Conservation (phyloP, 1,140 invertebrate species). For the Hormaphis cornu region DNA sequence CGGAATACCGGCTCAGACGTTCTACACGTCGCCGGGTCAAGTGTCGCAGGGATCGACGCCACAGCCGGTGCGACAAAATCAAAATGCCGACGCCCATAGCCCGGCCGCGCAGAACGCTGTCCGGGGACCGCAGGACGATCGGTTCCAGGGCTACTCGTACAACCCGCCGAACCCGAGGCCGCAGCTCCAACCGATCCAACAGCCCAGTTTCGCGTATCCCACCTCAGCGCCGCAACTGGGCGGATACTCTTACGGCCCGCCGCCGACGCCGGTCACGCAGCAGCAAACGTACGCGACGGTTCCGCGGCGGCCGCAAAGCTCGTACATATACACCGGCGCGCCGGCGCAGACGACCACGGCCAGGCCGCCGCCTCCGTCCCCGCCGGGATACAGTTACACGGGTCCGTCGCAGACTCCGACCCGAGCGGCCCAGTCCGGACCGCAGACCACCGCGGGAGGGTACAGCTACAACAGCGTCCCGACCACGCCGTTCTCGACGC, state of each 20-base stretch:
- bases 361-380: not conserved
- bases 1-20: conserved; percentile 30
- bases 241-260: conserved; percentile 3
- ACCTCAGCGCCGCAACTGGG: not conserved
- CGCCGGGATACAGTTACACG: not conserved
- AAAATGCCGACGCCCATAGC: not conserved
- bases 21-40: not conserved
- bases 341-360: not conserved
- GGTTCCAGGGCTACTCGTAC: not conserved
- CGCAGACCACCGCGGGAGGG: not conserved
- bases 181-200: not conserved
- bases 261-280: not conserved
- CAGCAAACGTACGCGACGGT: not conserved
- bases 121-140: not conserved
- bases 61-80: not conserved
- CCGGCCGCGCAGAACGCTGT: not conserved
- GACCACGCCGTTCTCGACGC: not conserved
- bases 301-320: not conserved
- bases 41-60: not conserved
- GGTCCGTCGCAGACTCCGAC: not conserved
- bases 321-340: conserved; percentile 1
- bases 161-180: not conserved
- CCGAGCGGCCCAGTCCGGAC: not conserved
- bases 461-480: not conserved
- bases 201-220: not conserved